Evolutionary conservation across 2,113 vertebrate species (phyloP), one percentile per base, ranked within the genome.

Genomic region (Cyprinodon tularosa): DNA sequence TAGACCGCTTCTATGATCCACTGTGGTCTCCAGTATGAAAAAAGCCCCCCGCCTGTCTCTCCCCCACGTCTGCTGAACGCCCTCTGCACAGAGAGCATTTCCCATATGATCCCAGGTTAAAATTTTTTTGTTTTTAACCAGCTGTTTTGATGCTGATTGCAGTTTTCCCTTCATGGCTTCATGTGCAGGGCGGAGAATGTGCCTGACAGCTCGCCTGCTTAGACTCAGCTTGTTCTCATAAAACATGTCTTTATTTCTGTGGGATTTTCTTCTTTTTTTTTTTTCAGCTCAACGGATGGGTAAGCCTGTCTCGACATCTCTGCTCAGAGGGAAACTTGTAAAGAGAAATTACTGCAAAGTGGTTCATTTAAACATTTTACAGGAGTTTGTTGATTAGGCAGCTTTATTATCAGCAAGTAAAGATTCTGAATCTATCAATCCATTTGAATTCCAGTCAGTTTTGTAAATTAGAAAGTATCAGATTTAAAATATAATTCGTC

Each of bases 131-230:
- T 38, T 84, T 83, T 85, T 70, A 73, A 89, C 86, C 84, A 93
- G 88, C 87, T 90, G 87, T 81, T 91, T 89, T 74, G 78, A 86
- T 90, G 88, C 91, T 88, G 86, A 86, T 89, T 90, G 78, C 89
- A 81, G 9, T 86, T 90, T 89, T 65, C 79, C 82, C 84, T 83
- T 68, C 45, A 8, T 80, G 84, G 84, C 81, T 90, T 57, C 74
- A 74, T 86, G 79, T 84, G 78, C 79, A 78, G 65, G 72, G 83
- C 91, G 91, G 91, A 91, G 91, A 92, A 87, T 86, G 77, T 89
- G 84, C 68, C 82, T 83, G 86, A 88, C 78, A 83, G 85, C 80
- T 80, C 59, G 76, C 72, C 71, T 91, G 82, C 82, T 89, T 88
- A 86, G 88, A 89, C 89, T 90, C 76, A 80, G 80, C 89, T 84